Conservation (phyloP, 2,113 vertebrate genomes). For the Archilochus colubris region DNA sequence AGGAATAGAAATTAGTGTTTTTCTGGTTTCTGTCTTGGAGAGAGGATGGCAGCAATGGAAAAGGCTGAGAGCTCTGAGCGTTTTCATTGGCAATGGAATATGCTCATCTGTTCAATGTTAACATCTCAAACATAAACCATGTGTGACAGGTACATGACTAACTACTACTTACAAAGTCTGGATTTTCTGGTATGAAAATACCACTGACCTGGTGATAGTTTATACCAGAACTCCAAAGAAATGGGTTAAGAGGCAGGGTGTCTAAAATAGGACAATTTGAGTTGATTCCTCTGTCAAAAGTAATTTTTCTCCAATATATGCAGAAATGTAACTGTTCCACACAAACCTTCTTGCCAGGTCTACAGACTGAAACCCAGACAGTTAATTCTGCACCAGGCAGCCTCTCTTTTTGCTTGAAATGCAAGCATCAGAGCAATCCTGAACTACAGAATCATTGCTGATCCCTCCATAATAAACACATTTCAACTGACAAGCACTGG, state of each 20-base stretch:
- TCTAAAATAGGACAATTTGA: neutral
- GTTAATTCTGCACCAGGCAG: neutral
- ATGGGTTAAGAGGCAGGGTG: neutral
- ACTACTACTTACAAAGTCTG: neutral
- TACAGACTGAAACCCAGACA: neutral
- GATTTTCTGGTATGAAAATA: neutral
- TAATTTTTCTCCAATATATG: neutral
- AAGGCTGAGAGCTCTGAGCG: rapidly evolving
- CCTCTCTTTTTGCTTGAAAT: neutral
- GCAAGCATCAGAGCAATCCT: neutral
- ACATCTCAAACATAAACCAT: neutral
- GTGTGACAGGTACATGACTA: neutral
- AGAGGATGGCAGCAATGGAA: neutral
- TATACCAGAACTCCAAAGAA: neutral
- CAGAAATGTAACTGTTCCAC: neutral
- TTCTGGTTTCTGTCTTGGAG: neutral
- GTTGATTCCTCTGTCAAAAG: neutral
- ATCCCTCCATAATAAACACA: neutral
- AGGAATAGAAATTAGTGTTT: neutral
- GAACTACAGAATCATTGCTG: neutral
- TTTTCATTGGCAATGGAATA: neutral
- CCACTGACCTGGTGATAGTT: neutral
- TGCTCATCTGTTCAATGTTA: neutral
- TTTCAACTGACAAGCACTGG: neutral
- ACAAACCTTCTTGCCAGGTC: neutral